Evolutionary conservation across 2,888 invertebrate species (phyloP), one percentile per base, ranked within the genome.

Genomic region (Drosophila siamana): DNA sequence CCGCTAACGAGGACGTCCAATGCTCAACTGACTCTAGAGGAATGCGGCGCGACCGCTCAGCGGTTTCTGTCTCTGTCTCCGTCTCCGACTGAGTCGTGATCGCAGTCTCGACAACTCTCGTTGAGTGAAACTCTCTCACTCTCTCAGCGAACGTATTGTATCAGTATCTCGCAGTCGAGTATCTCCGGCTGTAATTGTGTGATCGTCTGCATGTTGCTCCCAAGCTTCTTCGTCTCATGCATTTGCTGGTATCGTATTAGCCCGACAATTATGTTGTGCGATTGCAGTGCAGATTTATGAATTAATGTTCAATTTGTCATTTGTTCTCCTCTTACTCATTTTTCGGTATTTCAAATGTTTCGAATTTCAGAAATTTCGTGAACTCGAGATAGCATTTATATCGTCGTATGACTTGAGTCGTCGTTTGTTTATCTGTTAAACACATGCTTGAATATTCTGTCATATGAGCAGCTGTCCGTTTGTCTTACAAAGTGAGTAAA

Each of bases 1-100:
- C 90, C 90, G 89, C 76, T 87, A 88, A 83, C 83, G 90, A 90
- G 88, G 90, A 90, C 89, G 90, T 90, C 86, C 90, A 89, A 88
- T 82, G 80, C 89, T 90, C 91, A 89, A 90, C 91, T 90, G 83
- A 90, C 73, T 80, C 74, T 75, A 76, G 64, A 60, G 72, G 82
- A 85, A 81, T 85, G 74, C 69, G 69, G 41, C 57, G 26, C 67
- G 68, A 66, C 62, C 38, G 71, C 75, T 69, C 74, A 63, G 56
- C 78, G 38, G 19, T 41, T 44, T 44, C 56, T 26, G 40, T 24
- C 30, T 51, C 61, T n/a, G 24, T 16, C 40, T 51, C 38, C 11
- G 33, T 33, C 30, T 33, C 11, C 30, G 30, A 4, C 11, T 26
- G 26, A 26, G 11, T 11, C 19, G 36, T 6, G 26, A 26, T 33